These are phyloP conservation scores for Itoplectis maculator DNA, from an alignment of 2,888 invertebrate genomes.

Conservation along the genomic window DNA sequence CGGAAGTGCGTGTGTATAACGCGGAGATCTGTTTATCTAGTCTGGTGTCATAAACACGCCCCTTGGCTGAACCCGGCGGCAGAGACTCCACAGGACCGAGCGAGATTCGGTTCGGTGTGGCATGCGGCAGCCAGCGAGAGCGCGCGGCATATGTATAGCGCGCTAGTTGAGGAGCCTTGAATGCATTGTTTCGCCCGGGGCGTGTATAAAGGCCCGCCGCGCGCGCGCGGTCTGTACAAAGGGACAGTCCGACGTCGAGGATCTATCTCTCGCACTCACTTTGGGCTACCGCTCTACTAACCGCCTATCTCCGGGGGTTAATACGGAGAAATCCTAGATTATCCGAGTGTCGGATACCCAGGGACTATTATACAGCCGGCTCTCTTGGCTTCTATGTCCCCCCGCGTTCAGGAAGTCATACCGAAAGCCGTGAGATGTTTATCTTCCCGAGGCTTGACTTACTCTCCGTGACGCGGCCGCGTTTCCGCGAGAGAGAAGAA, in stretches of 20 bases:
- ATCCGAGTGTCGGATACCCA: slow-evolving; percentile 60
- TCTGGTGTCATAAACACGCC: slow-evolving; percentile 82
- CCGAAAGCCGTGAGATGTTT: slow-evolving; percentile 56
- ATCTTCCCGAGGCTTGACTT: slow-evolving; percentile 53
- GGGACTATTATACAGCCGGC: slow-evolving; percentile 53
- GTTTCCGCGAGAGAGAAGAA: neutral
- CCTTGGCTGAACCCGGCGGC: slow-evolving; percentile 70
- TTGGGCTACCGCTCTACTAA: slow-evolving; percentile 19
- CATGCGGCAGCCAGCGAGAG: neutral
- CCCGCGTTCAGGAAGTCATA: slow-evolving; percentile 52
- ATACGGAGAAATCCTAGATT: slow-evolving; percentile 62
- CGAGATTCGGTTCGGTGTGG: slow-evolving; percentile 30
- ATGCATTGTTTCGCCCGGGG: slow-evolving; percentile 79
- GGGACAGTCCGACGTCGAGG: slow-evolving; percentile 43
- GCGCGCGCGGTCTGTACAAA: slow-evolving; percentile 64
- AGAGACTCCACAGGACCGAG: slow-evolving; percentile 59
- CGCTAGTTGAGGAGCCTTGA: slow-evolving; percentile 45
- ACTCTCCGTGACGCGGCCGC: neutral
- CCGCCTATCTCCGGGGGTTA: slow-evolving; percentile 51
- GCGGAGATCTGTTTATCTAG: slow-evolving; percentile 79
- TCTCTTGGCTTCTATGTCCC: slow-evolving; percentile 17
- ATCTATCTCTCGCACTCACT: slow-evolving; percentile 39
- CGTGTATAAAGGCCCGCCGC: slow-evolving; percentile 75
- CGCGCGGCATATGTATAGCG: slow-evolving; percentile 19
- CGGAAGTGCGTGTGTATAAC: slow-evolving; percentile 68